These are phyloP conservation scores for Vidua macroura DNA, from an alignment of 2,113 vertebrate genomes.

Conservation along the genomic window DNA sequence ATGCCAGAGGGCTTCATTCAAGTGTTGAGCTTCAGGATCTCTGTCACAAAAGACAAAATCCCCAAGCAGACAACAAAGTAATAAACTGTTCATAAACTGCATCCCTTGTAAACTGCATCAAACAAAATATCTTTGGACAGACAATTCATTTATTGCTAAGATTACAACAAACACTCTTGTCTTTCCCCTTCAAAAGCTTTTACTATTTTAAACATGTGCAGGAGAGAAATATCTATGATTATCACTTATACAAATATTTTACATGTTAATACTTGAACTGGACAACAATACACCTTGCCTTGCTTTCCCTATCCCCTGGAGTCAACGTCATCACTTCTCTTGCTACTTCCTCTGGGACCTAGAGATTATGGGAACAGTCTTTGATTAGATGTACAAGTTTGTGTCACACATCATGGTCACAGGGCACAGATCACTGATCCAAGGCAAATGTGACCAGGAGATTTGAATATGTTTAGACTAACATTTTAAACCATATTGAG, in stretches of 20 bases:
- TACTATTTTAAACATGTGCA: background rate
- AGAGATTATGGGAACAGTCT: fast-evolving
- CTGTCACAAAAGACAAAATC: background rate
- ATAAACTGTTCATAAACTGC: background rate
- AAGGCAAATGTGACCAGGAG: background rate
- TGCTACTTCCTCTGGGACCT: background rate
- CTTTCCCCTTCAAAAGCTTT: background rate
- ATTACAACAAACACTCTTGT: background rate
- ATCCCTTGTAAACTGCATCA: background rate
- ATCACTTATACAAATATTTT: background rate
- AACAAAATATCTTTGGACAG: background rate
- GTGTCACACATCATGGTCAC: background rate
- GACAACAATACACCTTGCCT: background rate
- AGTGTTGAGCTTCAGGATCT: background rate
- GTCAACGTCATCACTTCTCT: background rate
- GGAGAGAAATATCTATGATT: background rate
- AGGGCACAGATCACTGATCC: background rate
- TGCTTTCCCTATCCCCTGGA: background rate
- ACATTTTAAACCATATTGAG: background rate
- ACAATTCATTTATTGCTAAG: background rate
- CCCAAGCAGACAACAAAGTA: background rate
- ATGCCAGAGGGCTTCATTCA: background rate
- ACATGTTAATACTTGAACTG: background rate
- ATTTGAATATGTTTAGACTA: background rate
- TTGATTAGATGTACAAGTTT: background rate